Base-by-base conservation (phyloP, 2,888 invertebrate species). In the Polia nebulosa region DNA sequence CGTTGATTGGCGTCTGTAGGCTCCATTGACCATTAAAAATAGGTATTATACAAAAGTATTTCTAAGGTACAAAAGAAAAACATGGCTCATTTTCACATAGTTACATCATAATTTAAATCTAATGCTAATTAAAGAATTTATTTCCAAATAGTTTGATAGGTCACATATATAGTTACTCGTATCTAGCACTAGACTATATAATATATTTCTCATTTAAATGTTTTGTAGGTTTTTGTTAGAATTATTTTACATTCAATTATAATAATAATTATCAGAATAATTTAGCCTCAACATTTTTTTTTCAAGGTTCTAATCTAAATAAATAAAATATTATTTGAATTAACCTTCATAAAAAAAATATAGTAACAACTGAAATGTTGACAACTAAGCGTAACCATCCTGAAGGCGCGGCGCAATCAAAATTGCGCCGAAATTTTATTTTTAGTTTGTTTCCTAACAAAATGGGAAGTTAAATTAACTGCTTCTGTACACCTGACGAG, bases 41-140 rank as follows among this genome's bases (percentile, higher is more conserved):
- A 57, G 6, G 0, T 47, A 20, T 45, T 55, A 29, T 9, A 45
- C 11, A 22, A 22, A 44, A 47, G 73, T n/a, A 61, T 57, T 34
- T 55, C 56, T 67, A 55, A 63, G 34, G 7, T 59, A 55, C 34
- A 58, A 36, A 36, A 58, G 13, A 62, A 55, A 72, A 73, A 73
- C 83, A 83, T 83, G 81, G 81, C 83, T 49, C 25, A 39, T 75
- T 53, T 53, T 67, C 5, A 74, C 2, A 11, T 27, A 57, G 25
- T 25, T 51, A 52, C 2, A 80, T n/a, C n/a, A 70, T 68, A 49
- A 64, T 64, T 66, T 76, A 52, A 29, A 62, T 47, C n/a, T 11
- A 49, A 62, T n/a, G 6, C 4, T 27, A 36, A 22, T 29, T 20
- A 22, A 22, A 13, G 3, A 41, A 25, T 17, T 11, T n/a, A 34